phyloP scores from a whole-genome alignment of 2,113 vertebrate species.

The Clarias batrachus region DNA sequence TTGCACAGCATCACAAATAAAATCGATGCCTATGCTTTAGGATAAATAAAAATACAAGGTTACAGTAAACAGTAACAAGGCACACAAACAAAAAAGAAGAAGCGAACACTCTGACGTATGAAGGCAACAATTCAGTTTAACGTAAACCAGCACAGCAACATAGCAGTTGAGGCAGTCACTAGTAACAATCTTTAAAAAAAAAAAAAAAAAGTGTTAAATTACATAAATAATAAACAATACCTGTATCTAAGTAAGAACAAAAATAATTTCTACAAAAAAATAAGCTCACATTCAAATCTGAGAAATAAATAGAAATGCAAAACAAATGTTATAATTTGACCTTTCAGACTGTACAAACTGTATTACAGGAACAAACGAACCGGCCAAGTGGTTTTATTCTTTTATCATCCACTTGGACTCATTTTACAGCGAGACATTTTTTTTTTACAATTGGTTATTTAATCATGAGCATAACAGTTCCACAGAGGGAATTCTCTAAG shows the following conservation, averaged over 20 bases:
- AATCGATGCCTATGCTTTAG: background rate
- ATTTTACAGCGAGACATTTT: background rate
- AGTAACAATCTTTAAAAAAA: slow-evolving; percentile 13
- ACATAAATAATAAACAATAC: slow-evolving; percentile 38
- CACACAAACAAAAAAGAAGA: background rate
- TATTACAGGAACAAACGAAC: background rate
- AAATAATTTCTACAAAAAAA: background rate
- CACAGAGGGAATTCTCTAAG: background rate
- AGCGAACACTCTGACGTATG: background rate
- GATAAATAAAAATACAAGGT: background rate
- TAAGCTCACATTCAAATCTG: background rate
- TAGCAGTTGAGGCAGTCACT: slow-evolving; percentile 19
- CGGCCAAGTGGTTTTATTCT: background rate
- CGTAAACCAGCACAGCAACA: slow-evolving; percentile 7
- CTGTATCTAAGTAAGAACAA: background rate
- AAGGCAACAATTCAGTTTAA: slow-evolving; percentile 27
- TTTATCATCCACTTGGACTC: background rate
- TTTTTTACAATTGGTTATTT: too few species aligned
- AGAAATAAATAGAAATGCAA: slow-evolving; percentile 26
- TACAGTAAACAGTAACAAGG: background rate
- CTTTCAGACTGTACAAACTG: slow-evolving; percentile 10
- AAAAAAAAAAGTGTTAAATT: slow-evolving; percentile 36
- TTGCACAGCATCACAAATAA: background rate
- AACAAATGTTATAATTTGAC: slow-evolving; percentile 8
- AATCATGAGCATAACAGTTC: background rate